A percentile compares a stretch with the other conserved stretches of the same genome.
Evolutionary conservation across 2,888 invertebrate genomes (phyloP).

Genomic region (Ormyrus rosae): DNA sequence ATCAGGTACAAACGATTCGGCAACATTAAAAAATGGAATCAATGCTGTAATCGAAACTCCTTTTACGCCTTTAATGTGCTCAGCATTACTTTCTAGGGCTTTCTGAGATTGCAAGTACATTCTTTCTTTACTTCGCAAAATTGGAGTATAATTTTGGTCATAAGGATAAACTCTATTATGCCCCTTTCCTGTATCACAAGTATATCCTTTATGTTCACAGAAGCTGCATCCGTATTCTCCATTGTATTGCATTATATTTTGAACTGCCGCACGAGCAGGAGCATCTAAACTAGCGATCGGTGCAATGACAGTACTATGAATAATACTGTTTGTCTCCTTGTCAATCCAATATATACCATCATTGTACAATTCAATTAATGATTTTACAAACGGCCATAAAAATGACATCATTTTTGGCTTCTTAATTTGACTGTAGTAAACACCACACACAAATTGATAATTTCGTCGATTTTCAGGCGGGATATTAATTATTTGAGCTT

Average conservation of each 20-base stretch:
- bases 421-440: conserved; percentile 39
- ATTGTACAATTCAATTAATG: neutral
- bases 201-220: no score
- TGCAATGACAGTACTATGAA: conserved; percentile 20
- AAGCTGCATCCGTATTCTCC: no score
- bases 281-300: conserved; percentile 41
- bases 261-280: conserved; percentile 30
- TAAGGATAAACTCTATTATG: no score
- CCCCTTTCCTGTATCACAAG: no score
- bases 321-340: neutral
- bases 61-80: conserved; percentile 26
- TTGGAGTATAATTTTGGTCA: no score
- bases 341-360: neutral
- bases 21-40: conserved; percentile 14
- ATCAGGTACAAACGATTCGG: conserved; percentile 26
- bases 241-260: conserved; percentile 8
- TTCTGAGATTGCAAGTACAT: conserved; percentile 3
- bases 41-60: conserved; percentile 8
- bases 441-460: conserved; percentile 33
- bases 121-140: neutral
- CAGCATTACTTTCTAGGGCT: conserved; percentile 17
- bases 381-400: conserved; percentile 30
- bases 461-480: conserved; percentile 31
- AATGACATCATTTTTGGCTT: no score
- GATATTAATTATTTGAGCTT: conserved; percentile 48